Base-by-base conservation (phyloP, 2,797 vertebrate species). In the Cetoscarus ocellatus region DNA sequence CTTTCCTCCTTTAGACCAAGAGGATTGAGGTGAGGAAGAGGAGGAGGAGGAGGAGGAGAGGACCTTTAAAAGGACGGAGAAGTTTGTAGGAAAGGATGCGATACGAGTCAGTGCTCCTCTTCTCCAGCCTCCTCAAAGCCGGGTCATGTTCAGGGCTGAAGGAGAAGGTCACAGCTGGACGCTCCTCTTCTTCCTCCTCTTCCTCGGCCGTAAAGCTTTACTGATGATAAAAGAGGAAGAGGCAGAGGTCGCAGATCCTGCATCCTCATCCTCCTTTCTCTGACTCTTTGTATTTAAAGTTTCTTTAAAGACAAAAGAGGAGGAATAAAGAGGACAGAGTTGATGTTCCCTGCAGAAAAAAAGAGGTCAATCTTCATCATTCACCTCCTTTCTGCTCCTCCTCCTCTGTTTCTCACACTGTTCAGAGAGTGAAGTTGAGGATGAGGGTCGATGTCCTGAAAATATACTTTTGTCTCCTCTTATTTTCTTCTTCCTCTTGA, bases 131-230 rank as follows among this genome's bases (percentile, higher is more conserved):
- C 44, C 40, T 67, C 48, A 71, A 62, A 72, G 63, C 38, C 1
- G 70, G 82, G 86, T 91, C 91, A 92, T 39, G 89, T 90, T 90
- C 91, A 91, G 89, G 79, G 79, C 82, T 77, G 47, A 77, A 80
- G 77, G 44, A 77, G 81, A 83, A 90, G 86, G 84, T 88, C 86
- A 88, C 71, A 39, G 81, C 74, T 87, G 78, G 55, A 36, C 10
- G 62, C 80, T 84, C 73, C 34, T 83, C 83, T 66, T 82, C 83
- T 59, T 74, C 44, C 74, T 75, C 61, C 68, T 61, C 53, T 13
- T 73, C 49, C 52, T 62, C 39, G 18, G 14, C 14, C 57, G 44
- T 52, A 63, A 48, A 66, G 69, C 56, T 60, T 40, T 83, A 42
- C 43, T 19, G 49, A 27, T 15, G 44, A 49, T 53, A 19, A 45